Base-by-base conservation (phyloP, 1,140 invertebrate genomes). In the Zaprionus gabonicus region DNA sequence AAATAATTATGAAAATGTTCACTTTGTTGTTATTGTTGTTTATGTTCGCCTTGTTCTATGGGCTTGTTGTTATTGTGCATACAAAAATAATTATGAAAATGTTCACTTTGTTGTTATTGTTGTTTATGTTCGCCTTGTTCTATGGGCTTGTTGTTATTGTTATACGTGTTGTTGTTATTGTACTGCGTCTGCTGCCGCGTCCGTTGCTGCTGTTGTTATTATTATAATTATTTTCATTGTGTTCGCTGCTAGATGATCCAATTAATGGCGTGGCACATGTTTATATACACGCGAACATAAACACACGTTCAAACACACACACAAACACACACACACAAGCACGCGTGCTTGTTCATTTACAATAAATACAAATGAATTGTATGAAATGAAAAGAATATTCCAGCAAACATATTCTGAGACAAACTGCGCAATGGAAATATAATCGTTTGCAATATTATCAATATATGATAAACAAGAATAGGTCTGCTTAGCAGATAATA, bases 211-310 rank as follows among this genome's bases (percentile, higher is more conserved):
- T 66, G 44, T 72, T 31, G 67, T 81, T 67, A 85, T 81, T 63
- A 84, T 85, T 83, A 83, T 80, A 76, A 67, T 71, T 71, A 58
- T 78, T 67, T 62, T 76, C 62, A 64, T 78, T 79, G 65, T 72
- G 60, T 63, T 55, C 63, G 49, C 46, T 63, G 71, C 82, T 82
- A 82, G 82, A 85, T 85, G 81, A 85, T 85, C 82, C 71, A 85
- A 85, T 86, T 86, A 85, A 85, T 85, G 71, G 76, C 80, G 44
- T 75, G 67, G 66, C 60, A 81, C 69, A 63, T 55, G 25, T 36
- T 56, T 28, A 66, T 17, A 28, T 20, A 66, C 34, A 44, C 34
- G 2, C 53, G 44, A 38, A 57, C 27, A 17, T 38, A 31, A 4
- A 41, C 36, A 44, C 17, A 59, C 36, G 23, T 15, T n/a, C 27